phyloP scores from a whole-genome alignment of 1,140 invertebrate genomes.

The Tenebrio molitor region DNA sequence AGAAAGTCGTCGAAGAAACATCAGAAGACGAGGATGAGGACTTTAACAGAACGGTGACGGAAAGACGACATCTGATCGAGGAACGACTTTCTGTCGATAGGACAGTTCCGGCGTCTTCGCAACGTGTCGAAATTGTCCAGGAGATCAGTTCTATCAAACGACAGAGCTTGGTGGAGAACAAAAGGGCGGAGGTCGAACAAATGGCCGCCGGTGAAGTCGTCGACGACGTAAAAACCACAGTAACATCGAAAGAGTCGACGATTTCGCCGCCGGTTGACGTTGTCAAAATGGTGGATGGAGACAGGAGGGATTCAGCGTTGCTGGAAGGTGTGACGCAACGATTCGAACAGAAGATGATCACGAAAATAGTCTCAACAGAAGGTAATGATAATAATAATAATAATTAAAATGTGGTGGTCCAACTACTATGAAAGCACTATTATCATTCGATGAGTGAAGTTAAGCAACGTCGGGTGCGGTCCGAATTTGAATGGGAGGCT shows the following conservation, averaged over 20 bases:
- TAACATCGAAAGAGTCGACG: constrained; percentile 43
- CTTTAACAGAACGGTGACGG: constrained; percentile 76
- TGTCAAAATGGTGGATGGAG: constrained; percentile 43
- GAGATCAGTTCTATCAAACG: constrained; percentile 79
- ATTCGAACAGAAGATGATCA: constrained; percentile 62
- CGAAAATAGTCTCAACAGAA: constrained; percentile 55
- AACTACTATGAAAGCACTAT: no score
- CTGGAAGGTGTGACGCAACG: constrained; percentile 67
- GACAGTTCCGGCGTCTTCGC: constrained; percentile 76
- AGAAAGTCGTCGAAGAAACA: constrained; percentile 75
- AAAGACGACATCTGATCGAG: constrained; percentile 78
- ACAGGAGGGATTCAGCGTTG: constrained; percentile 62
- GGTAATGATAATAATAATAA: no score
- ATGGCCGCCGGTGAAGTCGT: constrained; percentile 64
- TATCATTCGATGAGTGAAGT: no score
- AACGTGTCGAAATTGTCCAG: constrained; percentile 77
- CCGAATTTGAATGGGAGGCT: no score
- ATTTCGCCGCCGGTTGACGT: constrained; percentile 58
- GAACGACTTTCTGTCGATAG: constrained; percentile 76
- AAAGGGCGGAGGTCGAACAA: constrained; percentile 71
- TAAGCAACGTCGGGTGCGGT: no score
- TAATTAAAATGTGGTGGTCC: no score
- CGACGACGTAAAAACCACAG: constrained; percentile 49
- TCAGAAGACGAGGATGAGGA: constrained; percentile 76
- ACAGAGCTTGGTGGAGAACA: constrained; percentile 74